Conservation (phyloP, 1,140 invertebrate species). For the Apis laboriosa region DNA sequence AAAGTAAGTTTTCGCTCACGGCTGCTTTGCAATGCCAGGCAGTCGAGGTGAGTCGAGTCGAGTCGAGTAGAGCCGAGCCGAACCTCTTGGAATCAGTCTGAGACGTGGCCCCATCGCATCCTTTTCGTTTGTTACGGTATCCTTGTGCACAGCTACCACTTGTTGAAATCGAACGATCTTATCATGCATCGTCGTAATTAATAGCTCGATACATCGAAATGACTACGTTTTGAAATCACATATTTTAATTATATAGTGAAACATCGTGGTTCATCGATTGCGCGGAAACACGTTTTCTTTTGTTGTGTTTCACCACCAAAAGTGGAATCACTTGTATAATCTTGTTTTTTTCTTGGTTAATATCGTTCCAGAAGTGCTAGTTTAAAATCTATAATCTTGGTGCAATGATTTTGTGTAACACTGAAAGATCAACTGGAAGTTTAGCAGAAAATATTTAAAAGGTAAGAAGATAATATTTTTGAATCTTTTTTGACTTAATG, state of each 20-base stretch:
- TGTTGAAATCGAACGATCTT: slow-evolving; percentile 33
- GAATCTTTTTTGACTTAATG: neutral
- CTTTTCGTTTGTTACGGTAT: slow-evolving; percentile 49
- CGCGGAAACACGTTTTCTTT: neutral
- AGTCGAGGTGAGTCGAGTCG: slow-evolving; percentile 63
- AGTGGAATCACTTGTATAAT: neutral
- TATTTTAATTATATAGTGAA: neutral
- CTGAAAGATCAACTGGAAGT: slow-evolving; percentile 21
- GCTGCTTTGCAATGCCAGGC: slow-evolving; percentile 65
- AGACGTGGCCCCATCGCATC: slow-evolving; percentile 50
- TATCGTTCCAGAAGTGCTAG: neutral
- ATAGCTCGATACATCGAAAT: slow-evolving; percentile 71
- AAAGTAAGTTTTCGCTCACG: slow-evolving; percentile 66
- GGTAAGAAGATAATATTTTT: slow-evolving; percentile 1
- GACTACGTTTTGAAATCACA: slow-evolving; percentile 68
- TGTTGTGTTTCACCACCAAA: too few species aligned
- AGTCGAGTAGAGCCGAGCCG: slow-evolving; percentile 40
- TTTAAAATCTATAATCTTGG: neutral
- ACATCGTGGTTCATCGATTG: slow-evolving; percentile 27
- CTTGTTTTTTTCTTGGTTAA: neutral
- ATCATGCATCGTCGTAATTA: slow-evolving; percentile 29
- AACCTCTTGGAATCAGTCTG: slow-evolving; percentile 48
- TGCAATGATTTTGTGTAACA: slow-evolving; percentile 35
- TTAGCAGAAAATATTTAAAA: slow-evolving; percentile 10
- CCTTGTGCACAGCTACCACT: slow-evolving; percentile 38